Evolutionary conservation across 1,140 invertebrate genomes (phyloP), one percentile per base, ranked within the genome.

Genomic region (Bombus huntii): DNA sequence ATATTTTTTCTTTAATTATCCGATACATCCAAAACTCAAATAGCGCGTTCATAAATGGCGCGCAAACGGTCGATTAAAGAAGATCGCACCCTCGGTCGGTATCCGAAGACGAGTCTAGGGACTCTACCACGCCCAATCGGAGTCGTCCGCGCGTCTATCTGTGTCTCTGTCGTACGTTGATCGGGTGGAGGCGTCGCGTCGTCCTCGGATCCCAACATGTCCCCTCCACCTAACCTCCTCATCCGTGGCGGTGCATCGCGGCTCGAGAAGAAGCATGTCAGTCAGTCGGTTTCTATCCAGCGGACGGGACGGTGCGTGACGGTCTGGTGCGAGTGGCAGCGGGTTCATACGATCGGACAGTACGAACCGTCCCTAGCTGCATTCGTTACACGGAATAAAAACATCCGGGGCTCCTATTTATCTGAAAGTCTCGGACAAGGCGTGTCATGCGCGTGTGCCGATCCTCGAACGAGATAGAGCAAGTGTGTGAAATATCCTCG

Each of bases 81-180:
- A 86, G 83, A 87, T 81, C 39, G 76, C 78, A 68, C 18, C 75
- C 62, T 28, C 86, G 62, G 86, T 85, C 85, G 86, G 83, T 87
- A 85, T 62, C 2, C 57, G 65, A 78, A 76, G 71, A 85, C 37
- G 87, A 86, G 59, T 39, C 81, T 86, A 68, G 83, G 39, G 87
- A 83, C 73, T 87, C 72, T 73, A 91, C 87, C 90, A 91, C 90
- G 89, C 89, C 89, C 90, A 91, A 91, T 91, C 85, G 87, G 44
- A 78, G 70, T 78, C 59, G 76, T 83, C 83, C 88, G 87, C 88
- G 86, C 71, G 72, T 81, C 76, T 86, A 65, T 65, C 22, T 6
- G 22, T 25, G 70, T 88, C 82, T 79, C 62, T n/a, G 39, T 79
- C 71, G 18, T 59, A 42, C 39, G 12, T 28, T 3, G 1, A 37